phyloP scores from a whole-genome alignment of 2,113 vertebrate species.

The Coptodon rendalli region DNA sequence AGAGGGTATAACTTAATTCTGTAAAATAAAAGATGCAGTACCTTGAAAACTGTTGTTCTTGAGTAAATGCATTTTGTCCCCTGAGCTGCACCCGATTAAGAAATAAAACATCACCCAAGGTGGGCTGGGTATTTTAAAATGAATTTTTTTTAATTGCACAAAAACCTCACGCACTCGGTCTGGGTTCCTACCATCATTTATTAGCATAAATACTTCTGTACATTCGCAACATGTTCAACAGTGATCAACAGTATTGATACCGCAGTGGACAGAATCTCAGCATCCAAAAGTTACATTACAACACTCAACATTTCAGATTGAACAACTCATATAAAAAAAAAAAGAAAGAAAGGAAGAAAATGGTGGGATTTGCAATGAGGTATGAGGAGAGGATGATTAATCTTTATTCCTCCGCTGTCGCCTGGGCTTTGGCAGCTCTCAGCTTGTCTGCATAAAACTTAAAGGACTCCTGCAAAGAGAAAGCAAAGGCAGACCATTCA shows the following conservation, averaged over 20 bases:
- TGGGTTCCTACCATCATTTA: constrained; percentile 56
- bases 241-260: neutral
- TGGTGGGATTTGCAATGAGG: neutral
- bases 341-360: constrained; percentile 1
- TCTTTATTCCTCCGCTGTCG: constrained; percentile 27
- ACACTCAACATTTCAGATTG: constrained; percentile 3
- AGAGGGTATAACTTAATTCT: neutral
- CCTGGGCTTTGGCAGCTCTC: neutral
- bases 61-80: neutral
- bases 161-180: neutral
- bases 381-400: neutral
- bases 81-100: neutral
- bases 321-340: constrained; percentile 50
- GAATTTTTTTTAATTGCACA: neutral
- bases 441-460: constrained; percentile 79
- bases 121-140: neutral
- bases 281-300: constrained; percentile 25
- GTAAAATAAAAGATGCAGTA: neutral
- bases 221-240: constrained; percentile 33
- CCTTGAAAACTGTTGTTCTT: neutral
- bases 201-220: constrained; percentile 76
- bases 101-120: neutral
- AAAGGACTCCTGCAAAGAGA: constrained; percentile 76
- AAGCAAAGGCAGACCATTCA: neutral
- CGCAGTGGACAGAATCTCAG: constrained; percentile 2